Conservation (phyloP, 2,113 vertebrate species). For the Thalassarche chlororhynchos region DNA sequence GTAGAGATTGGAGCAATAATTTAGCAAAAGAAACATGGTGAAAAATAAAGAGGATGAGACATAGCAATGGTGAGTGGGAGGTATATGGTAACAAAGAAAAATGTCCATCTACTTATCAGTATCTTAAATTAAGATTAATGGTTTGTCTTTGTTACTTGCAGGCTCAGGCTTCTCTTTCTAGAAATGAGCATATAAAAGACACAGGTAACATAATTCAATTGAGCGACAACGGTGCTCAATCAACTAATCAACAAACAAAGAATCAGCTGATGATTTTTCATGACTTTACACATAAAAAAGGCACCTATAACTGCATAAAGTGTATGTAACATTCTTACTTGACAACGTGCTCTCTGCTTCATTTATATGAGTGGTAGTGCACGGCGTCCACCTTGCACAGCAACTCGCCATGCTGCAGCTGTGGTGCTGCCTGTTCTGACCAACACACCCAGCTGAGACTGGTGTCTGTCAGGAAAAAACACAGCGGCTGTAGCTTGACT, state of each 20-base stretch:
- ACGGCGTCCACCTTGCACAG: neutral
- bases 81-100: neutral
- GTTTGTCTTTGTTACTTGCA: neutral
- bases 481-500: neutral
- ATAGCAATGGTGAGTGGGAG: neutral
- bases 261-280: neutral
- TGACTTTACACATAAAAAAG: neutral
- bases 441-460: accelerated
- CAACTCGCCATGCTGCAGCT: neutral
- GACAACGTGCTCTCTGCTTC: neutral
- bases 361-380: neutral
- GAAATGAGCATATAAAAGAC: neutral
- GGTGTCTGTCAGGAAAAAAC: accelerated
- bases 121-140: neutral
- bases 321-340: neutral
- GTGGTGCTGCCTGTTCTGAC: neutral
- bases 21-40: neutral
- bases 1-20: neutral
- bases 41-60: neutral
- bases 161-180: neutral
- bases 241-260: neutral
- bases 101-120: neutral
- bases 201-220: accelerated
- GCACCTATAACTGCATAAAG: neutral
- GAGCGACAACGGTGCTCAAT: neutral